Evolutionary conservation across 2,113 vertebrate genomes (phyloP).

Genomic region (Pituophis catenifer): DNA sequence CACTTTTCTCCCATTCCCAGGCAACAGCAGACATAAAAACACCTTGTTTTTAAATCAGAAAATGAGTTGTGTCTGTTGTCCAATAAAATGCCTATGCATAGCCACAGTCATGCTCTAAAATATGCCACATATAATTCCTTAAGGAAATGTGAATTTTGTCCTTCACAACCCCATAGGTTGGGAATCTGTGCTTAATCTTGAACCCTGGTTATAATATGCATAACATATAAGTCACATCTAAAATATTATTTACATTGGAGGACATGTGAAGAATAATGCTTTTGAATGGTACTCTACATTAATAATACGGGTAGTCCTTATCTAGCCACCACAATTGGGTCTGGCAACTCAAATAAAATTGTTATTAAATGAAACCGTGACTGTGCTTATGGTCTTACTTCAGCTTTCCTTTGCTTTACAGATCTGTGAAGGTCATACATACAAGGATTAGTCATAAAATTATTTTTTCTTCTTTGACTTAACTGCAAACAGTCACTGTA

Average conservation of each 20-base stretch:
- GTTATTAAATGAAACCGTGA: neutral
- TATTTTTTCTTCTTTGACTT: neutral
- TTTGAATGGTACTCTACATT: neutral
- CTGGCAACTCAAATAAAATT: neutral
- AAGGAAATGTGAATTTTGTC: neutral
- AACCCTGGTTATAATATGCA: neutral
- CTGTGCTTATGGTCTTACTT: neutral
- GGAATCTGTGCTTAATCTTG: neutral
- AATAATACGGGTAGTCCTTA: neutral
- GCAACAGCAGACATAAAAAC: neutral
- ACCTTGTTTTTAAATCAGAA: neutral
- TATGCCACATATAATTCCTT: neutral
- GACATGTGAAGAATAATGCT: neutral
- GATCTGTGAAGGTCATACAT: neutral
- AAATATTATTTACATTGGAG: neutral
- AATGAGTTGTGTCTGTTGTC: neutral
- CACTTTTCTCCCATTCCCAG: neutral
- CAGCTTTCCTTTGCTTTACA: neutral
- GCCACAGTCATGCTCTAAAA: neutral
- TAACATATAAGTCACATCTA: neutral
- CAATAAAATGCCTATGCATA: neutral
- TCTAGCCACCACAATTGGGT: neutral
- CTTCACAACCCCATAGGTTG: neutral
- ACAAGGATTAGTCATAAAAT: neutral
- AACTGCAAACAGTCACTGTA: neutral